Percentiles rank a stretch among this genome's conserved stretches.
phyloP scores from a whole-genome alignment of 1,140 invertebrate genomes.

The Nasonia giraulti region DNA sequence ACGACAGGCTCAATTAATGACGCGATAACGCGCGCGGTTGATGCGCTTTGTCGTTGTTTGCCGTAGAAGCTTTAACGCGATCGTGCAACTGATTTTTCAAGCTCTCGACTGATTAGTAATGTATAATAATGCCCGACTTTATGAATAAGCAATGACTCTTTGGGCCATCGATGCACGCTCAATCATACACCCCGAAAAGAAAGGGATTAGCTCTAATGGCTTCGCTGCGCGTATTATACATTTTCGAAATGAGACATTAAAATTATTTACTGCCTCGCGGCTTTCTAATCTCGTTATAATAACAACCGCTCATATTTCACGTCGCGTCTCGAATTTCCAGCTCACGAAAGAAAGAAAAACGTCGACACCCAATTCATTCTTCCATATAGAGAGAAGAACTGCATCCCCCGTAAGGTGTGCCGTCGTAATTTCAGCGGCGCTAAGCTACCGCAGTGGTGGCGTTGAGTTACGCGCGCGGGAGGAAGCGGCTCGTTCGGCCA shows the following conservation, averaged over 20 bases:
- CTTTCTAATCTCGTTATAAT: not conserved
- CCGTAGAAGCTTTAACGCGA: no score
- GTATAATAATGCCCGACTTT: no score
- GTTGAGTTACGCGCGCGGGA: not conserved
- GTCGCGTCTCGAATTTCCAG: not conserved
- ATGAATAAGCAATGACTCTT: no score
- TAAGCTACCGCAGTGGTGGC: no score
- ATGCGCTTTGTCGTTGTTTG: not conserved
- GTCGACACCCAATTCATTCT: not conserved
- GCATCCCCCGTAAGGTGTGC: not conserved
- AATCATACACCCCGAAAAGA: not conserved
- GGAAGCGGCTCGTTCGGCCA: not conserved
- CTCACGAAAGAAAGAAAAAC: not conserved
- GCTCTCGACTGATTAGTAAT: no score
- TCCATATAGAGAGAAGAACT: not conserved
- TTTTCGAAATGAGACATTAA: not conserved
- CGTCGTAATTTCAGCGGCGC: not conserved
- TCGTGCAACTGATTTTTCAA: no score
- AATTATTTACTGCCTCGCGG: not conserved
- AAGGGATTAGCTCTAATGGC: not conserved
- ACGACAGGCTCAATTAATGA: not conserved
- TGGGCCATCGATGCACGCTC: no score
- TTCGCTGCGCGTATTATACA: not conserved
- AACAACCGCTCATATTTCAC: not conserved
- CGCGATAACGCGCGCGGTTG: not conserved